These are phyloP conservation scores for Hypotaenidia philippensis DNA, from an alignment of 2,797 vertebrate species.

Conservation along the genomic window DNA sequence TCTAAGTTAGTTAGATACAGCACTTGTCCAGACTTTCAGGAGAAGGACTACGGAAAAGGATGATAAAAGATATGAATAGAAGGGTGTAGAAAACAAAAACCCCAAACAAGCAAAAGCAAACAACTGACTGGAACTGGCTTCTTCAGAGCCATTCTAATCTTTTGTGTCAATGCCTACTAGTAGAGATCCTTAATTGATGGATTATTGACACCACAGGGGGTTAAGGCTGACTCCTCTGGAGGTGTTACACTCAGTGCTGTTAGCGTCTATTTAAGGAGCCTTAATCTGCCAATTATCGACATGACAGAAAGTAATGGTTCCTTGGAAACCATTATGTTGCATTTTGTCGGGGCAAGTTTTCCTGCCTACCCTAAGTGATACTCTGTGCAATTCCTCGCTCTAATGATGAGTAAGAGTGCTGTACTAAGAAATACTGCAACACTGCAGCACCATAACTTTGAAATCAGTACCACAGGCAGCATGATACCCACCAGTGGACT, in stretches of 20 bases:
- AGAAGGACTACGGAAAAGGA: neutral
- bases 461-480: neutral
- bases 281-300: conserved; percentile 45
- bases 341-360: neutral
- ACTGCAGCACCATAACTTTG: neutral
- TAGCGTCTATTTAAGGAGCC: neutral
- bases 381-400: neutral
- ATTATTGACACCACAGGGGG: conserved; percentile 59
- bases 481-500: neutral
- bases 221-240: neutral
- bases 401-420: neutral
- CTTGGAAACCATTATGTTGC: conserved; percentile 29
- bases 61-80: neutral
- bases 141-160: conserved; percentile 28
- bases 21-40: neutral
- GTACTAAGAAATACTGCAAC: neutral
- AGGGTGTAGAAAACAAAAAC: neutral
- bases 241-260: neutral
- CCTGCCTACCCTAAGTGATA: neutral
- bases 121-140: neutral
- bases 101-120: neutral
- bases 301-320: neutral
- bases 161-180: conserved; percentile 15
- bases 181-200: conserved; percentile 64
- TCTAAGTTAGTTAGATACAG: neutral